These are phyloP conservation scores for Huso huso DNA, from an alignment of 2,797 vertebrate species.

Conservation along the genomic window DNA sequence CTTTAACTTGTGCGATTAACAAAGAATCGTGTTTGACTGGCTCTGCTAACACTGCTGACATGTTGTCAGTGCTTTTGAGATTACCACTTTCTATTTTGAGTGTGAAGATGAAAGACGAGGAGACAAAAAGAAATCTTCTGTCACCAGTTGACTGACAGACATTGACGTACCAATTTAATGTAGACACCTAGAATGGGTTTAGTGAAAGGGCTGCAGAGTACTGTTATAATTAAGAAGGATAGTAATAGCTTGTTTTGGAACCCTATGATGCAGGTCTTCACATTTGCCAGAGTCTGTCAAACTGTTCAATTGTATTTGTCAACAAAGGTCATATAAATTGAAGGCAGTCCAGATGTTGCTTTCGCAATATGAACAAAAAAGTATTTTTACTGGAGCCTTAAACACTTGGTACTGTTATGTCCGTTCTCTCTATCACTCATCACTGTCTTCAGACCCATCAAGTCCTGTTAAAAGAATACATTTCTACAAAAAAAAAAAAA, in stretches of 20 bases:
- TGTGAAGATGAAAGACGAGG: constrained; percentile 31
- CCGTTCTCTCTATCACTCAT: too few relatives aligned
- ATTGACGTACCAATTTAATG: constrained; percentile 30
- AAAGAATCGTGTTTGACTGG: constrained; percentile 47
- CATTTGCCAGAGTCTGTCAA: neutral
- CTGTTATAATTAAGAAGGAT: neutral
- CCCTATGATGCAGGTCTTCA: neutral
- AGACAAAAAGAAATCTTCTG: constrained; percentile 31
- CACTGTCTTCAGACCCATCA: too few relatives aligned
- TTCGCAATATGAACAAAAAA: too few relatives aligned
- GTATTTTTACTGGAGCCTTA: too few relatives aligned
- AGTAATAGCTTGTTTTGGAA: neutral
- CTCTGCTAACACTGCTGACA: constrained; percentile 42
- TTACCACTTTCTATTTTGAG: constrained; percentile 45
- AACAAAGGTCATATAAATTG: neutral
- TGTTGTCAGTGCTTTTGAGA: constrained; percentile 47
- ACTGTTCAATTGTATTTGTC: neutral
- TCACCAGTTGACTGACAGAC: neutral
- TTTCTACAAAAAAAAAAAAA: too few relatives aligned
- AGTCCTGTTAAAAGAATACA: too few relatives aligned
- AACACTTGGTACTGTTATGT: too few relatives aligned
- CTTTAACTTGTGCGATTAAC: constrained; percentile 43
- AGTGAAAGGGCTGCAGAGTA: constrained; percentile 2
- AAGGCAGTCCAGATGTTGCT: neutral
- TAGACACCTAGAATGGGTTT: constrained; percentile 14